Evolutionary conservation across 2,888 invertebrate genomes (phyloP), one percentile per base, ranked within the genome.

Genomic region (Tortricodes alternella): DNA sequence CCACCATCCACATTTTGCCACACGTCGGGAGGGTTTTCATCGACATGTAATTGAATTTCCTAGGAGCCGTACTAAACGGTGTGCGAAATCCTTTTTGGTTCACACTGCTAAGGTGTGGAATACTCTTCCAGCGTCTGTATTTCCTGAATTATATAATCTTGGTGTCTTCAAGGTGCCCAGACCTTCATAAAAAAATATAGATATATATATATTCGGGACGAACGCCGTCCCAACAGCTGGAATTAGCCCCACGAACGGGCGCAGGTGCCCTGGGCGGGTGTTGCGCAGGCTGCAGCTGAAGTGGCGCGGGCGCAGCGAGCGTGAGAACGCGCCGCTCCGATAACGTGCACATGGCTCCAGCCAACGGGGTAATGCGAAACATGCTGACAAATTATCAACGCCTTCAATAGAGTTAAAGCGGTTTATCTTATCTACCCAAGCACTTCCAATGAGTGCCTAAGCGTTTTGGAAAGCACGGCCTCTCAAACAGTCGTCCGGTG

Each of bases 391-490:
- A 44, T 29, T 29, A 43, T 43, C 44, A 27, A 16, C 18, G 27
- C 44, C 29, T 27, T 18, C 3, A 18, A 18, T 29, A 18, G 13
- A 18, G 18, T 16, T n/a, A 19, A 39, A 39, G n/a, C 16, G 11
- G n/a, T 18, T 44, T 29, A 44, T 44, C 44, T 44, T 29, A 44
- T 44, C 44, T 18, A 4, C 11, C 43, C 29, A 29, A 41, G 24
- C 41, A 23, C 41, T 41, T 15, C 39, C 11, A 21, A 21, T 8
- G 27, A 44, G 9, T 27, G 9, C 3, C 7, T 29, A 16, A 11
- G 27, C 18, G 18, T 13, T 32, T 11, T 2, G 11, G 32, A 11
- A 11, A 13, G 32, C 11, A 2, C 11, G 9, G 23, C 13, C 13
- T 13, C 44, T 44, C 44, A 24, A n/a, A 1, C 34, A 15, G 7